Percentiles rank a stretch among this genome's conserved stretches.
These are phyloP conservation scores for Thinocorus orbignyianus DNA, from an alignment of 2,113 vertebrate species.

Conservation along the genomic window DNA sequence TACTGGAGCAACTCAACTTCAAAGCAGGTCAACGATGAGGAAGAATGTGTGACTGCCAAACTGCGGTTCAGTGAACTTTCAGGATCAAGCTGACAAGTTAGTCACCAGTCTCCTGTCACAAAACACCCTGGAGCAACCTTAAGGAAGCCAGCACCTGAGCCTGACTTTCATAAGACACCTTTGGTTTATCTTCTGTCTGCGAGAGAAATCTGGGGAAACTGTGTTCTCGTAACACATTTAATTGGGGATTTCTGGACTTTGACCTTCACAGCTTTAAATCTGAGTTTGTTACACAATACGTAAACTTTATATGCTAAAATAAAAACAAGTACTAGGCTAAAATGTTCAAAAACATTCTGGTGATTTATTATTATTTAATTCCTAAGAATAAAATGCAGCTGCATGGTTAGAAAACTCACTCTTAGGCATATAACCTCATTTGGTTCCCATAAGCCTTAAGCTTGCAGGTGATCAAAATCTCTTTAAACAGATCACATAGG, in stretches of 20 bases:
- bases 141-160: background rate
- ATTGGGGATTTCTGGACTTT: background rate
- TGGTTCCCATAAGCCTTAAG: background rate
- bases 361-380: background rate
- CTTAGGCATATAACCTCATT: background rate
- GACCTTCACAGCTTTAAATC: background rate
- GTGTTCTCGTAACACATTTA: background rate
- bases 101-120: background rate
- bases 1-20: background rate
- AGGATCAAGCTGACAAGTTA: fast-evolving
- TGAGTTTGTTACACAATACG: background rate
- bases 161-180: background rate
- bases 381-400: background rate
- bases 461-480: background rate
- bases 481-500: background rate
- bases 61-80: background rate
- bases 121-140: background rate
- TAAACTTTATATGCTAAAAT: background rate
- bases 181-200: background rate
- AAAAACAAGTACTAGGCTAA: background rate
- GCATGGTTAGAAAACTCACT: background rate
- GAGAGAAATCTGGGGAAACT: background rate
- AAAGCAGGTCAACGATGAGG: background rate
- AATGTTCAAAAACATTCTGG: background rate
- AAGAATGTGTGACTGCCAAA: background rate